Evolutionary conservation across 2,888 invertebrate species (phyloP).

Genomic region (Oligia latruncula): DNA sequence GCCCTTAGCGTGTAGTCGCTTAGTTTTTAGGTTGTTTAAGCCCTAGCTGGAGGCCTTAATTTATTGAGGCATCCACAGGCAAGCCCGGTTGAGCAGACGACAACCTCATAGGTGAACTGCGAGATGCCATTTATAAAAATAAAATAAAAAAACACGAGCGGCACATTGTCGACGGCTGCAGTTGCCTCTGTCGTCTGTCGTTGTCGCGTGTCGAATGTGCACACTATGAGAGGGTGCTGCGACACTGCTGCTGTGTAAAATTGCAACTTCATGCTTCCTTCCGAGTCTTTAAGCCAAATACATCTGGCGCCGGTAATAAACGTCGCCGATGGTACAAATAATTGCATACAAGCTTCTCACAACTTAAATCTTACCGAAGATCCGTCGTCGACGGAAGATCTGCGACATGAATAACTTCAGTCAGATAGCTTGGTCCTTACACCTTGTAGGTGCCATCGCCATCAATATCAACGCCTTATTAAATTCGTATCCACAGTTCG

Average conservation of each 20-base stretch:
- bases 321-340: background rate
- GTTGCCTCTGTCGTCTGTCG: background rate
- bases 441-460: background rate
- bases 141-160: background rate
- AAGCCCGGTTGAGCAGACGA: too few species aligned
- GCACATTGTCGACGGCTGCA: background rate
- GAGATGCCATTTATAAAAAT: too few species aligned
- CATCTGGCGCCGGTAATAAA: background rate
- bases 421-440: background rate
- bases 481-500: background rate
- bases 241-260: background rate
- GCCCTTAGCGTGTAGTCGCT: too few species aligned
- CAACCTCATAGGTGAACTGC: too few species aligned
- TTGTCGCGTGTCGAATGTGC: background rate
- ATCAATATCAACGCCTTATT: conserved; percentile 10
- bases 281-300: background rate
- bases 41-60: too few species aligned
- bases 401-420: background rate
- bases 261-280: background rate
- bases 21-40: too few species aligned
- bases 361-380: background rate
- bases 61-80: too few species aligned
- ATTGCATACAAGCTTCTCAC: background rate
- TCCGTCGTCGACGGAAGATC: background rate
- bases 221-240: background rate